A percentile compares a stretch with the other conserved stretches of the same genome.
These are phyloP conservation scores for Pseudorhombus dupliciocellatus DNA, from an alignment of 2,113 vertebrate species.

Conservation along the genomic window DNA sequence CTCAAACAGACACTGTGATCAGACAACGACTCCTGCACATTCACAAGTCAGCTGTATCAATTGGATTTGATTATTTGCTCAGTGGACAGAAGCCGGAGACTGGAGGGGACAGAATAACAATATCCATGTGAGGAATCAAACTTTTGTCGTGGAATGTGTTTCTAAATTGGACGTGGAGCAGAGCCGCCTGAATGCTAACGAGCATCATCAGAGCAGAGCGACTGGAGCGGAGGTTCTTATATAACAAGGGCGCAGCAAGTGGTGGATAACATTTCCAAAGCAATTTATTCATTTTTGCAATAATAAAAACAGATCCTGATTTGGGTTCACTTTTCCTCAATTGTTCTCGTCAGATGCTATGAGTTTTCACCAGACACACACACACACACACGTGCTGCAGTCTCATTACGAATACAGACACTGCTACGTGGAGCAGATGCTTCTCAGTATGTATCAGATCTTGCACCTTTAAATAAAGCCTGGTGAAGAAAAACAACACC, in stretches of 20 bases:
- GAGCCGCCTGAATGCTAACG: not conserved
- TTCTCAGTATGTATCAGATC: constrained; percentile 29
- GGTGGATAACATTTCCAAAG: not conserved
- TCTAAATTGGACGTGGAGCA: not conserved
- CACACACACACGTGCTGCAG: not conserved
- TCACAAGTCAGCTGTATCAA: constrained; percentile 7
- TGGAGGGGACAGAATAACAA: not conserved
- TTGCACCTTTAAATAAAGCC: constrained; percentile 36
- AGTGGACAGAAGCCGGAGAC: constrained; percentile 9
- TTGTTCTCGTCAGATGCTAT: not conserved
- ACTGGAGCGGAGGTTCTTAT: not conserved
- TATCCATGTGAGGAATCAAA: constrained; percentile 3
- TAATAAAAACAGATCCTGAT: not conserved
- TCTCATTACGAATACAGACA: constrained; percentile 23
- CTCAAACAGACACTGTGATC: not conserved
- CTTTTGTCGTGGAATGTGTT: not conserved
- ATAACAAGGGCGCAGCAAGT: not conserved
- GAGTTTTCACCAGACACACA: not conserved
- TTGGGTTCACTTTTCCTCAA: not conserved
- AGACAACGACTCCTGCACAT: not conserved
- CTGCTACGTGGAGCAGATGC: constrained; percentile 38
- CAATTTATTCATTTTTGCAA: not conserved
- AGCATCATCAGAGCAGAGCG: not conserved
- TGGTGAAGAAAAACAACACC: constrained; percentile 33
- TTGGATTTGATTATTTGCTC: constrained; percentile 20